These are phyloP conservation scores for Luperina nickerlii DNA, from an alignment of 2,888 invertebrate species.

Conservation along the genomic window DNA sequence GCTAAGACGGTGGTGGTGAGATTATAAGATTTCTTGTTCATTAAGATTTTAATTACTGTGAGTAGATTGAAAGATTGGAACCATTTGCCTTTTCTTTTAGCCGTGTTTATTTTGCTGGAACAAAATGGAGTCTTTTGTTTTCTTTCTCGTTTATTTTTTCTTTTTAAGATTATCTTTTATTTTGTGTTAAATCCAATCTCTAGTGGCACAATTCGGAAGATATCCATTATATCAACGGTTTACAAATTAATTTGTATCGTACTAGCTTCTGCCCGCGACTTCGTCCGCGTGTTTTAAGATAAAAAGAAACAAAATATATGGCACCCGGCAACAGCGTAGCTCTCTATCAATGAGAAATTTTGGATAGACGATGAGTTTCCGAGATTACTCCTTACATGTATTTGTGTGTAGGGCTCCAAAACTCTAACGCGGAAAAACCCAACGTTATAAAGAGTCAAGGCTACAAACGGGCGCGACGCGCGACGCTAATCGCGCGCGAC, in stretches of 20 bases:
- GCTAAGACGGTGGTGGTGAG: background rate
- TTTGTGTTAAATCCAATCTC: background rate
- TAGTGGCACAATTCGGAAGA: background rate
- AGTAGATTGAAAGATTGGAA: constrained; percentile 16
- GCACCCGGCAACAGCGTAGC: background rate
- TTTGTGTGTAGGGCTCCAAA: too few species aligned
- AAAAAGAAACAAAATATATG: background rate
- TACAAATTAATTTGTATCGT: background rate
- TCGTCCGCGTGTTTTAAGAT: background rate
- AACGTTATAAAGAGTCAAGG: too few species aligned
- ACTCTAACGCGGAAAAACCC: too few species aligned
- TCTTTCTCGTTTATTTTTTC: background rate
- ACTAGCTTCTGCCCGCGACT: too few species aligned
- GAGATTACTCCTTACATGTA: background rate
- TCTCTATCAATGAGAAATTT: background rate
- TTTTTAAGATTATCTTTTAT: background rate
- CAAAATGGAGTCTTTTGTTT: background rate
- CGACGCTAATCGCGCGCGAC: too few species aligned
- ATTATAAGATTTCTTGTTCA: constrained; percentile 21
- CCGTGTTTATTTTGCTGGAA: background rate
- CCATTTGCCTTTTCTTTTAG: constrained; percentile 2
- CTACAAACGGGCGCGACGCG: too few species aligned
- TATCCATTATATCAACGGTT: background rate
- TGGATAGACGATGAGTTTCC: background rate
- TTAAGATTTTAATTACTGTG: constrained; percentile 29